A percentile compares a stretch with the other conserved stretches of the same genome.
Evolutionary conservation across 2,113 vertebrate genomes (phyloP).

Genomic region (Oceanites oceanicus): DNA sequence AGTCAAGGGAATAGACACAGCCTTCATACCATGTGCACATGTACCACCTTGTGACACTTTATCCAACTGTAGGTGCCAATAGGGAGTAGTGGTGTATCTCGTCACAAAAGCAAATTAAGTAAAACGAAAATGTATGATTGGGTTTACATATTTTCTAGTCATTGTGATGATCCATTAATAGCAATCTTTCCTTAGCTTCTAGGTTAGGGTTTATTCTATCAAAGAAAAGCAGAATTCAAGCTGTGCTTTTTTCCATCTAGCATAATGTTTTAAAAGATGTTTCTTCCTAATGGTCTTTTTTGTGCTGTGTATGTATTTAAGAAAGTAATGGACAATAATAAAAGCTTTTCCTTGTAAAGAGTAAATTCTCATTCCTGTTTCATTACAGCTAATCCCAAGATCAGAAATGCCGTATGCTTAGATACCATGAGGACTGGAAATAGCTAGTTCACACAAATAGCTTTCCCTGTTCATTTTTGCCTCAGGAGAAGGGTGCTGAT

Average conservation of each 20-base stretch:
- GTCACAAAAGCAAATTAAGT: not conserved
- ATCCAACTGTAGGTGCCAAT: not conserved
- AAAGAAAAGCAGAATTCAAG: not conserved
- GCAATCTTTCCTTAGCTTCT: not conserved
- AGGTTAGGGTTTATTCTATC: not conserved
- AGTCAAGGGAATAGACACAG: not conserved
- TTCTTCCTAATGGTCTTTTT: not conserved
- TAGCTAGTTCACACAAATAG: not conserved
- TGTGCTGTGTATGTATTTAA: not conserved
- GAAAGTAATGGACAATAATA: not conserved
- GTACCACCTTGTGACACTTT: not conserved
- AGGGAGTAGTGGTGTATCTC: not conserved
- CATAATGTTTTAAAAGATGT: not conserved
- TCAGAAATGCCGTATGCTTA: not conserved
- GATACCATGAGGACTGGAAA: not conserved
- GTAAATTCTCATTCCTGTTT: not conserved
- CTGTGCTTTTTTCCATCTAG: not conserved
- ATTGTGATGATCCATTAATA: not conserved
- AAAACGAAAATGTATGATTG: not conserved
- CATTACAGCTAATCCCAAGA: not conserved
- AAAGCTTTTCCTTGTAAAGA: not conserved
- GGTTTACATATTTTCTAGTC: not conserved
- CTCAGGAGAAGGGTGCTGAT: not conserved
- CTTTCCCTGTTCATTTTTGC: not conserved
- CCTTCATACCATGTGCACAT: not conserved